Conservation (phyloP, 2,888 invertebrate species). For the Campaea margaritaria region DNA sequence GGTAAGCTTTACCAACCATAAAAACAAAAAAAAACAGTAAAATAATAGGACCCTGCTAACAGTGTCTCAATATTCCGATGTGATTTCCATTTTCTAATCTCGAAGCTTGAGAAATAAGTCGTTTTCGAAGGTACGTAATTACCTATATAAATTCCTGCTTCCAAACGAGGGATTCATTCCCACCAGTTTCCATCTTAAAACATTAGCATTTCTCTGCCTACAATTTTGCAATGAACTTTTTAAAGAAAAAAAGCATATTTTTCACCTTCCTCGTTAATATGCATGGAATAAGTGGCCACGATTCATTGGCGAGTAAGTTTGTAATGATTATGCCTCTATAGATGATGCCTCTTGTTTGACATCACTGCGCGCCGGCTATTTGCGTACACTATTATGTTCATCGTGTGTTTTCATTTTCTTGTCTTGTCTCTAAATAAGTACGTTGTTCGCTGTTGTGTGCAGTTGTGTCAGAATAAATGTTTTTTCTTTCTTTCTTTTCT, state of each 20-base stretch:
- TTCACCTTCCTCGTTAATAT: conserved; percentile 37
- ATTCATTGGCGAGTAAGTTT: neutral
- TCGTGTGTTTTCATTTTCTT: too few species aligned
- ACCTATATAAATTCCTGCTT: conserved; percentile 10
- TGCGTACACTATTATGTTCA: too few species aligned
- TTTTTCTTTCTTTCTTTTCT: too few species aligned
- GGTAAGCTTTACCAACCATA: conserved; percentile 53
- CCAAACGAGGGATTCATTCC: conserved; percentile 5
- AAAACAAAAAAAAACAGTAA: too few species aligned
- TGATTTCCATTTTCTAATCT: conserved; percentile 1
- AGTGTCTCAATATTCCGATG: neutral
- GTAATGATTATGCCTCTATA: neutral
- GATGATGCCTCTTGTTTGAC: too few species aligned
- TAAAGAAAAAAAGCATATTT: conserved; percentile 15
- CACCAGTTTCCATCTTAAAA: neutral
- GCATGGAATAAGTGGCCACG: conserved; percentile 10
- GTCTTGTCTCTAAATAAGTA: too few species aligned
- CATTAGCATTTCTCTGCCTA: conserved; percentile 2
- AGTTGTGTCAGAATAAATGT: too few species aligned
- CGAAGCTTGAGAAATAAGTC: neutral
- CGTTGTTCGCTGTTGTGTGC: too few species aligned
- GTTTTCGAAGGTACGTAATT: conserved; percentile 1
- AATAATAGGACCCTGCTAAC: neutral
- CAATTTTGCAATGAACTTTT: conserved; percentile 23
- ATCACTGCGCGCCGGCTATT: too few species aligned